These are phyloP conservation scores for Sycon ciliatum DNA, from an alignment of 37 sponge, comb jelly and placozoan species.

Conservation along the genomic window DNA sequence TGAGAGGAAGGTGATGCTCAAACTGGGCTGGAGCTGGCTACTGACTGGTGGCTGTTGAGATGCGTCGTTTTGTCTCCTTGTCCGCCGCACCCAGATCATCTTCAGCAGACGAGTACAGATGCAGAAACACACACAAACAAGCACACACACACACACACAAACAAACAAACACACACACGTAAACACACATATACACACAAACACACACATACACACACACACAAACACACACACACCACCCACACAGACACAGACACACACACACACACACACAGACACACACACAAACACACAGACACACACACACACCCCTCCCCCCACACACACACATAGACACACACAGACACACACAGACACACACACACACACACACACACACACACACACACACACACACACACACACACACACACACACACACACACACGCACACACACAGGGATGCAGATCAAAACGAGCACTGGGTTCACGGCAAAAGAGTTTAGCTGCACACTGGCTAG, in stretches of 20 bases:
- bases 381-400: neutral
- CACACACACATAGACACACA: neutral
- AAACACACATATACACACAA: neutral
- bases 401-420: neutral
- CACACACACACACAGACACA: constrained; percentile 1
- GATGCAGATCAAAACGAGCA: too few relatives aligned
- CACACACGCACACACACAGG: neutral
- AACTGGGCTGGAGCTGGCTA: too few relatives aligned
- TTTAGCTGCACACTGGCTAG: too few relatives aligned
- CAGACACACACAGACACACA: neutral
- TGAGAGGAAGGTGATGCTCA: too few relatives aligned
- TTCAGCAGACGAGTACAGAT: neutral
- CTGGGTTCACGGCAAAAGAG: too few relatives aligned
- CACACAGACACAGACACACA: neutral
- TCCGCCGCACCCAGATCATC: neutral
- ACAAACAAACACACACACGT: neutral
- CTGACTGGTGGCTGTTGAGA: too few relatives aligned
- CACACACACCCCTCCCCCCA: neutral
- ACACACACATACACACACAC: neutral
- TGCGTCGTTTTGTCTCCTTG: too few relatives aligned
- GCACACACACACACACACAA: neutral
- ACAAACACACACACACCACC: neutral
- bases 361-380: neutral
- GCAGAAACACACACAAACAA: neutral
- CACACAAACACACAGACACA: neutral